Evolutionary conservation across 2,113 vertebrate species (phyloP), one percentile per base, ranked within the genome.

Genomic region (Microcebus murinus): DNA sequence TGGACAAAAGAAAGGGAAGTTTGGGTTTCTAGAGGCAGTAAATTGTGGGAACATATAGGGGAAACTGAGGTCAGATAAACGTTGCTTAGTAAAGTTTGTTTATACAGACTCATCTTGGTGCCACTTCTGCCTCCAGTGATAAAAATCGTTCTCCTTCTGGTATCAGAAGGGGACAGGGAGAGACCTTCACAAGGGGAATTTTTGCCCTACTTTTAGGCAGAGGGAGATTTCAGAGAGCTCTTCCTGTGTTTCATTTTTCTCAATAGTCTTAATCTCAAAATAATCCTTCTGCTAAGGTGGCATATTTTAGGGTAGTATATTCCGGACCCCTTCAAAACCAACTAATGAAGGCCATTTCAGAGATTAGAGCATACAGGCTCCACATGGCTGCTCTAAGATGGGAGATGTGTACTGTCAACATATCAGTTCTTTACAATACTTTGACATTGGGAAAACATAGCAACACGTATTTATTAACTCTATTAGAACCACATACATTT

Each of bases 361-460:
- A 88, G 4, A 83, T 12, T 29, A 4, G 15, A 90, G 8, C 4
- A 68, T 4, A 13, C 1, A 57, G 23, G 20, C 18, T 36, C 87
- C 36, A 52, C 20, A 84, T 18, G 12, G 4, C 50, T 86, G 25
- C 18, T 91, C 57, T 23, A 55, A 36, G 1, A 21, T 23, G 20
- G 27, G 10, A 18, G 6, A 1, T n/a, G 68, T 0, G 1, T n/a
- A 84, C 68, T 76, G 2, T 61, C 42, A 91, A n/a, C 1, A n/a
- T 90, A 81, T 14, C 20, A 71, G 14, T 93, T 73, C 13, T 59
- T 87, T 76, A 21, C 12, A 82, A 15, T 48, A 55, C 8, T 84
- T 48, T 73, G 52, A 77, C 25, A 18, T 67, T 88, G 27, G 42
- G 85, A 95, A 95, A 88, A 70, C 55, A 74, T 18, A 12, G 4